Conservation (phyloP, 2,888 invertebrate genomes). For the Tetramorium bicarinatum region DNA sequence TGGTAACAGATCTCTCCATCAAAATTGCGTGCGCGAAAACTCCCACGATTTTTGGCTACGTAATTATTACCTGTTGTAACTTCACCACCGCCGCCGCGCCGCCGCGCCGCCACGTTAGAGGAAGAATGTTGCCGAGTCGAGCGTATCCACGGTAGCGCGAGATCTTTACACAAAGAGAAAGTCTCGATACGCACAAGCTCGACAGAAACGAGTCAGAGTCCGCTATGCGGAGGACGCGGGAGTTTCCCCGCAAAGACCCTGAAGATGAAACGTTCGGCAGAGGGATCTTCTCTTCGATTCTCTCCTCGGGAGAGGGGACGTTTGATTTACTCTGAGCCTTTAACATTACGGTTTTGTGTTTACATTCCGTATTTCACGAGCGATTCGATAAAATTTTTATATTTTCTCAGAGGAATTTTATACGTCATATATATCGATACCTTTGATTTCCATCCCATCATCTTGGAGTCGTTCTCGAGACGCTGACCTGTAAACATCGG, state of each 20-base stretch:
- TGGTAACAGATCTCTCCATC: conserved; percentile 64
- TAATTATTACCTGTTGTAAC: conserved; percentile 56
- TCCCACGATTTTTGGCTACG: conserved; percentile 55
- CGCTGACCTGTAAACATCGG: too few species aligned
- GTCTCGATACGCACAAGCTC: neutral
- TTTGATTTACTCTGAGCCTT: neutral
- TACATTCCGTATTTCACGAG: neutral
- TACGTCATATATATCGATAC: neutral
- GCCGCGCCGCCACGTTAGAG: conserved; percentile 29
- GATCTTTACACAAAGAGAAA: conserved; percentile 22
- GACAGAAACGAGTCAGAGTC: neutral
- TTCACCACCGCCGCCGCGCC: conserved; percentile 22
- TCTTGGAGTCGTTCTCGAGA: too few species aligned
- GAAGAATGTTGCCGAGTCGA: conserved; percentile 30
- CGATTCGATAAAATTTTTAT: conserved; percentile 4
- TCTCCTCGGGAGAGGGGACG: neutral
- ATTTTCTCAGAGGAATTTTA: neutral
- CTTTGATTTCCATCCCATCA: neutral
- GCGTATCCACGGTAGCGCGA: conserved; percentile 41
- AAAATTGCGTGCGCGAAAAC: conserved; percentile 67
- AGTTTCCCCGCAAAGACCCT: neutral
- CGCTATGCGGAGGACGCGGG: neutral
- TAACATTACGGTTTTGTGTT: neutral
- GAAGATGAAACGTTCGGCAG: neutral
- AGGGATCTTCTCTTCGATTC: neutral